Evolutionary conservation across 1,140 invertebrate species (phyloP).

Genomic region (Drosophila pseudoananassae): DNA sequence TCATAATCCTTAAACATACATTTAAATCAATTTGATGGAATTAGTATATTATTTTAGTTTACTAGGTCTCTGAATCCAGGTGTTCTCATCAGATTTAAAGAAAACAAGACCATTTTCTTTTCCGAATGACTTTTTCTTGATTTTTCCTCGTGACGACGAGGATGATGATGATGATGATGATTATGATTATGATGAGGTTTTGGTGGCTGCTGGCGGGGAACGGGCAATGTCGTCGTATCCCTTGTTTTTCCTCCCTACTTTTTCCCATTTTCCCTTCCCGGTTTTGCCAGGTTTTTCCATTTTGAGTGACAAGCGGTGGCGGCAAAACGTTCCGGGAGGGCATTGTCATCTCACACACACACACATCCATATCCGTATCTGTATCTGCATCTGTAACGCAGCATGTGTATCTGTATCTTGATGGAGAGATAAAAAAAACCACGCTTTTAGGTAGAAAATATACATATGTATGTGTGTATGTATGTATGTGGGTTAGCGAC

Average conservation of each 20-base stretch:
- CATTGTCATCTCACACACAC: constrained; percentile 30
- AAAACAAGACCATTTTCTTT: neutral
- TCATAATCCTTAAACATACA: neutral
- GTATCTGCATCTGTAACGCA: constrained; percentile 3
- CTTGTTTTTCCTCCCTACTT: constrained; percentile 6
- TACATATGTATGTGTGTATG: no score
- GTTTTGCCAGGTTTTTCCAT: constrained; percentile 1
- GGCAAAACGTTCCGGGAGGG: constrained; percentile 34
- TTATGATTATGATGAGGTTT: constrained; percentile 38
- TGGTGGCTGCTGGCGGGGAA: constrained; percentile 17
- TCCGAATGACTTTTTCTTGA: constrained; percentile 4
- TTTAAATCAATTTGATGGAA: neutral
- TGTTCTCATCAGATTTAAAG: neutral
- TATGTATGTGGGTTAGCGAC: constrained; percentile 35
- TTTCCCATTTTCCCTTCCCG: constrained; percentile 30
- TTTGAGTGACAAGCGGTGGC: constrained; percentile 40
- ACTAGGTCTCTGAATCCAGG: neutral
- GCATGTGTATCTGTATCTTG: constrained; percentile 1
- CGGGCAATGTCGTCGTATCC: constrained; percentile 2
- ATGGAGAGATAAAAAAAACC: constrained; percentile 1
- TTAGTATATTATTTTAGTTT: neutral
- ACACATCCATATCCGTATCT: neutral
- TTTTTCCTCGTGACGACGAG: neutral
- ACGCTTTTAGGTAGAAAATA: constrained; percentile 1
- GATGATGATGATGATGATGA: constrained; percentile 6